These are phyloP conservation scores for Trypoxylon attenuatum DNA, from an alignment of 2,888 invertebrate genomes.

Conservation along the genomic window DNA sequence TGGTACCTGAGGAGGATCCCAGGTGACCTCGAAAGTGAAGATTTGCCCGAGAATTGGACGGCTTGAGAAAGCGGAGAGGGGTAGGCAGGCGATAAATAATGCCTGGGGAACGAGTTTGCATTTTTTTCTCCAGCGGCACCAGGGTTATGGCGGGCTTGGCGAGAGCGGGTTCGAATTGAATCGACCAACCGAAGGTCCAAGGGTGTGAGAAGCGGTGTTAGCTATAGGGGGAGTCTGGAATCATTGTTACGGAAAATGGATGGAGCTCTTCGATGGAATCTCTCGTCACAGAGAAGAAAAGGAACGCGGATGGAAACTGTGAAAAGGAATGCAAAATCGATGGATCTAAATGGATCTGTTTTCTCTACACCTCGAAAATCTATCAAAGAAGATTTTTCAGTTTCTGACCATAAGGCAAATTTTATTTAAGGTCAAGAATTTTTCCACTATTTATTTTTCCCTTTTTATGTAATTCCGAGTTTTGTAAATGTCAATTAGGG, in stretches of 20 bases:
- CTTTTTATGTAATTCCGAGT: too few species aligned
- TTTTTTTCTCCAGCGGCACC: slow-evolving; percentile 49
- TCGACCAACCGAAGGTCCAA: not conserved
- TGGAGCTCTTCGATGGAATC: slow-evolving; percentile 57
- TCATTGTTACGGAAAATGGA: slow-evolving; percentile 61
- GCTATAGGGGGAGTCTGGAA: slow-evolving; percentile 20
- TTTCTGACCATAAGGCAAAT: too few species aligned
- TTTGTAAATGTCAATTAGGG: too few species aligned
- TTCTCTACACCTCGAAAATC: too few species aligned
- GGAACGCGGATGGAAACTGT: too few species aligned
- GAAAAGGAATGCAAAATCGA: too few species aligned
- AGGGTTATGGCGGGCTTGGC: slow-evolving; percentile 1
- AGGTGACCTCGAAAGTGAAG: not conserved
- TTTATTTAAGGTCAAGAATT: too few species aligned
- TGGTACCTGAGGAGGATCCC: not conserved
- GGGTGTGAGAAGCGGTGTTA: not conserved
- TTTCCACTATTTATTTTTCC: too few species aligned
- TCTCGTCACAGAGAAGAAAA: slow-evolving; percentile 59
- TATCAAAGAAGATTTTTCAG: too few species aligned
- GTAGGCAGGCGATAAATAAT: slow-evolving; percentile 57
- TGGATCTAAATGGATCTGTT: too few species aligned
- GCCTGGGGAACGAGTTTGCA: slow-evolving; percentile 50
- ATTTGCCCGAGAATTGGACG: slow-evolving; percentile 5
- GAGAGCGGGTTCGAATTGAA: slow-evolving; percentile 2
- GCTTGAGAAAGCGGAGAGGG: slow-evolving; percentile 1